These are phyloP conservation scores for Strix uralensis DNA, from an alignment of 2,113 vertebrate species.

Conservation along the genomic window DNA sequence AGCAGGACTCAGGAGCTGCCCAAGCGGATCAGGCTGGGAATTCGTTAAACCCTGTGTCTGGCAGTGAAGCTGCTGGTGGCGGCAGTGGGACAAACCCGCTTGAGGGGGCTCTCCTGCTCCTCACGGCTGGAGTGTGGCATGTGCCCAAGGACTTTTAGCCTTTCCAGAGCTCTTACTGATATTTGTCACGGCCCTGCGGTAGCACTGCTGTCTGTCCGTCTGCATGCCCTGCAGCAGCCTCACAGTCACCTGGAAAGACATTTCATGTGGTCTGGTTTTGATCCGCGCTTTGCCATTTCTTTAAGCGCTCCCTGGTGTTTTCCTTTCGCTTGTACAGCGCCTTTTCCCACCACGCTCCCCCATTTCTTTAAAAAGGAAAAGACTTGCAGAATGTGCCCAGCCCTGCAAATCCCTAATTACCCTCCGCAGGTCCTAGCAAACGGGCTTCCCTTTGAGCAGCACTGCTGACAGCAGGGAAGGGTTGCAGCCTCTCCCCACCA, in stretches of 20 bases:
- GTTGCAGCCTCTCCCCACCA: not conserved
- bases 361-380: not conserved
- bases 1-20: not conserved
- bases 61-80: not conserved
- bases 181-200: not conserved
- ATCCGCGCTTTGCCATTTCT: not conserved
- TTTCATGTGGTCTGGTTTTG: not conserved
- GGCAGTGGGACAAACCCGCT: not conserved
- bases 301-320: slow-evolving; percentile 17
- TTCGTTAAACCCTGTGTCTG: rapidly evolving
- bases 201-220: not conserved
- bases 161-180: not conserved
- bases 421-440: not conserved
- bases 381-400: not conserved
- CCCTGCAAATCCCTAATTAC: slow-evolving; percentile 12
- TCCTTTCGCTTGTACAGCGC: not conserved
- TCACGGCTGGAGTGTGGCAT: not conserved
- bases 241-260: not conserved
- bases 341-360: not conserved
- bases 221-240: not conserved
- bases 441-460: not conserved
- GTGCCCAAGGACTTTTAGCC: not conserved
- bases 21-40: not conserved
- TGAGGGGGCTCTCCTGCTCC: not conserved
- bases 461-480: not conserved